Evolutionary conservation across 1,140 invertebrate species (phyloP), one percentile per base, ranked within the genome.

Genomic region (Heliconius himera): DNA sequence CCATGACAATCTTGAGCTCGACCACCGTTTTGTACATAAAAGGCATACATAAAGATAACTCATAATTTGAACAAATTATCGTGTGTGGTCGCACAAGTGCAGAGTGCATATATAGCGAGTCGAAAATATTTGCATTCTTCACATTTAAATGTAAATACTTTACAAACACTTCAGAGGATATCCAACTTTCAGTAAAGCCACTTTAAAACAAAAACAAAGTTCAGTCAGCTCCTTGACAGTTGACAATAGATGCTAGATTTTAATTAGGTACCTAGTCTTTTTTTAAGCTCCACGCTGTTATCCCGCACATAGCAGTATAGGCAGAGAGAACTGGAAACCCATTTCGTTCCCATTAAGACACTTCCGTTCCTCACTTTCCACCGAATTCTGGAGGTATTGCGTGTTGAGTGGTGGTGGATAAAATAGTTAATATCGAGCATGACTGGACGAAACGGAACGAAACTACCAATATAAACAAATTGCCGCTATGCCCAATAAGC

Each of bases 91-190:
- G 22, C 22, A 66, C 60, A 29, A 13, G 22, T 66, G 26, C 26
- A 29, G 22, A 16, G 26, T 66, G 60, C 22, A 51, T 51, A 20
- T 18, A 36, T 36, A 66, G 54, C n/a, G 1, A 0, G 1, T 66
- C 60, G 26, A 66, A 26, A 66, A 66, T 66, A 66, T 66, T 66
- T 66, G 22, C 60, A 66, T 22, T 66, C 60, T 66, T 66, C 60
- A 16, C 26, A 4, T 29, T 29, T 29, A 66, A 66, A 66, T 16
- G 9, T 26, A n/a, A 22, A 16, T 66, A 29, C 60, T 11, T 66
- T 66, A 66, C 60, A 26, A 60, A 66, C n/a, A 29, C 60, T 66
- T 29, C 60, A 66, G 13, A 66, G 60, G 60, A 9, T 29, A 66
- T 66, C 26, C 60, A 66, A 66, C 60, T 66, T 66, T 26, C 60